Conservation (phyloP, 1,140 invertebrate genomes). For the Dolichoris vasculosae region DNA sequence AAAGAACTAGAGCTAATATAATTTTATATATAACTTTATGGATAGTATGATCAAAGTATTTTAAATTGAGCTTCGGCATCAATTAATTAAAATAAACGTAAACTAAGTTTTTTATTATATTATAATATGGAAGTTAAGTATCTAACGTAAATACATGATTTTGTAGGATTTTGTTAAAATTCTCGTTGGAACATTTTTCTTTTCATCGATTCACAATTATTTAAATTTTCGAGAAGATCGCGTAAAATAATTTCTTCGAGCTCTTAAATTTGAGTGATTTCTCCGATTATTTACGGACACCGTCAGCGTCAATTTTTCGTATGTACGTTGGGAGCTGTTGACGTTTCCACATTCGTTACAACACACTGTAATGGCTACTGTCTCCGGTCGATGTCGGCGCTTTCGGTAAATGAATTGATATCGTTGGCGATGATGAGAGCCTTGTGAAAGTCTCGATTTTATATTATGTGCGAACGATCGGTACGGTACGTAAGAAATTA, state of each 20-base stretch:
- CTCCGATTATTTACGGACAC: neutral
- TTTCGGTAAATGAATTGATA: neutral
- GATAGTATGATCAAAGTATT: too few species aligned
- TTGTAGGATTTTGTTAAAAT: too few species aligned
- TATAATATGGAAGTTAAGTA: too few species aligned
- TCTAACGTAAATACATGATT: too few species aligned
- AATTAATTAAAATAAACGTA: too few species aligned
- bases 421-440: neutral
- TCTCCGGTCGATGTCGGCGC: neutral
- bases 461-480: neutral
- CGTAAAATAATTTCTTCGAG: neutral
- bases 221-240: too few species aligned
- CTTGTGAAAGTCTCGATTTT: conserved; percentile 7
- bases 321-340: neutral
- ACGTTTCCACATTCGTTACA: neutral
- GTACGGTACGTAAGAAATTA: neutral
- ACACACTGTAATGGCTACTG: neutral
- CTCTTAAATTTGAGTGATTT: neutral
- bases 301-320: neutral
- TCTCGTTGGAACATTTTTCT: too few species aligned
- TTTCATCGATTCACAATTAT: too few species aligned
- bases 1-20: too few species aligned
- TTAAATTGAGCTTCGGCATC: too few species aligned
- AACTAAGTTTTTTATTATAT: too few species aligned
- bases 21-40: too few species aligned